These are phyloP conservation scores for Meandrina meandrites DNA, from an alignment of 92 coral and sea anemone genomes.

Conservation along the genomic window DNA sequence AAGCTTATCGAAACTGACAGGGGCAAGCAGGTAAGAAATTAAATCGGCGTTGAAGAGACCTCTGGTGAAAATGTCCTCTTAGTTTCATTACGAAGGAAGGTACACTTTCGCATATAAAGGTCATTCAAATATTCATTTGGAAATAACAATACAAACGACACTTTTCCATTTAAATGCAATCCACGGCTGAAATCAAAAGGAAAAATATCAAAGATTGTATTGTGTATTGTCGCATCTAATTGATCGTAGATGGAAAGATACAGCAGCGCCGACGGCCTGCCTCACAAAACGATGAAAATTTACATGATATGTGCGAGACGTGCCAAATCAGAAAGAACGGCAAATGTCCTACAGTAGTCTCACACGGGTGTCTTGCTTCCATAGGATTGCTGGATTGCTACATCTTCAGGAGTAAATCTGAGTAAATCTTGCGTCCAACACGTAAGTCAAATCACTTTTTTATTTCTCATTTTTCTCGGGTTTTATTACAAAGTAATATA, in stretches of 20 bases:
- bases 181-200: conserved; percentile 10
- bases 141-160: not conserved
- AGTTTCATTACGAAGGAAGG: conserved; percentile 9
- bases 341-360: not conserved
- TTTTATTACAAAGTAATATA: not conserved
- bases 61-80: not conserved
- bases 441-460: conserved; percentile 15
- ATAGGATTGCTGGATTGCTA: not conserved
- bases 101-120: not conserved
- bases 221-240: not conserved
- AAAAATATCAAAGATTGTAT: conserved; percentile 4
- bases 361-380: not conserved
- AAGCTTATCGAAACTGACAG: conserved; percentile 21
- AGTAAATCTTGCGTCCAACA: not conserved
- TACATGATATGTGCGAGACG: not conserved
- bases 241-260: not conserved
- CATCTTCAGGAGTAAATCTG: not conserved
- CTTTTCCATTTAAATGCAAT: not conserved
- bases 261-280: not conserved
- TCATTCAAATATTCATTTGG: not conserved
- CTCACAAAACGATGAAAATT: not conserved
- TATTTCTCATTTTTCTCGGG: not conserved
- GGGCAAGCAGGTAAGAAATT: conserved; percentile 9
- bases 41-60: conserved; percentile 4
- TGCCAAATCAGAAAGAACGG: not conserved